A percentile compares a stretch with the other conserved stretches of the same genome.
phyloP scores from a whole-genome alignment of 2,113 vertebrate genomes.

The Helogale parvula region DNA sequence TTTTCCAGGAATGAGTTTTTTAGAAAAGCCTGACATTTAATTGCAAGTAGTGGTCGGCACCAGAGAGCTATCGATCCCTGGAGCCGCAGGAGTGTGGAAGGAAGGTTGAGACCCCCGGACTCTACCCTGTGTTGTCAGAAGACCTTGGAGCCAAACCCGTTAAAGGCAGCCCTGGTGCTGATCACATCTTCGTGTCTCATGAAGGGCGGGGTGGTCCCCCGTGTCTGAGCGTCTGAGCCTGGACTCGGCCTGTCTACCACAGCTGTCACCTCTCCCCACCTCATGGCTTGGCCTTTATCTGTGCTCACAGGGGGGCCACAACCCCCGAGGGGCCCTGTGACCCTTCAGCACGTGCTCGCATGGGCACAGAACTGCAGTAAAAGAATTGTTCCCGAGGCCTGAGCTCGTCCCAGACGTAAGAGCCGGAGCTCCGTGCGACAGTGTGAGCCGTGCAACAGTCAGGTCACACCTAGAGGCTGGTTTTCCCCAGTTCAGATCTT shows the following conservation, averaged over 20 bases:
- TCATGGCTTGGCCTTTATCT: background rate
- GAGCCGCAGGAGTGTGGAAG: background rate
- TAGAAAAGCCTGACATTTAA: background rate
- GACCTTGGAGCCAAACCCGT: background rate
- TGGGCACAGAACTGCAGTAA: background rate
- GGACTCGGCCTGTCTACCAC: background rate
- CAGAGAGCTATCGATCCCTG: background rate
- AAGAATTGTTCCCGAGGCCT: background rate
- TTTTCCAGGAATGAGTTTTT: background rate
- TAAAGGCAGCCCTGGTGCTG: accelerated
- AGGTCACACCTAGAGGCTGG: background rate
- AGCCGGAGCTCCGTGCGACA: background rate
- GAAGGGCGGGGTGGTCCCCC: background rate
- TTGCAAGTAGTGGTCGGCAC: background rate
- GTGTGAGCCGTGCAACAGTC: background rate
- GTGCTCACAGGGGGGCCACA: background rate
- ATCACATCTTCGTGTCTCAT: background rate
- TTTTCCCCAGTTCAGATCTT: background rate
- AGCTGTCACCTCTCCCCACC: background rate
- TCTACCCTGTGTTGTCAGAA: background rate
- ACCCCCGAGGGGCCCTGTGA: background rate
- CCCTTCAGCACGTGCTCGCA: accelerated
- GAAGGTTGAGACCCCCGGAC: background rate
- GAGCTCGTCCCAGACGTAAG: accelerated
- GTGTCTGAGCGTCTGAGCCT: background rate